phyloP scores from a whole-genome alignment of 2,888 invertebrate species.

The Drosophila sordidula region DNA sequence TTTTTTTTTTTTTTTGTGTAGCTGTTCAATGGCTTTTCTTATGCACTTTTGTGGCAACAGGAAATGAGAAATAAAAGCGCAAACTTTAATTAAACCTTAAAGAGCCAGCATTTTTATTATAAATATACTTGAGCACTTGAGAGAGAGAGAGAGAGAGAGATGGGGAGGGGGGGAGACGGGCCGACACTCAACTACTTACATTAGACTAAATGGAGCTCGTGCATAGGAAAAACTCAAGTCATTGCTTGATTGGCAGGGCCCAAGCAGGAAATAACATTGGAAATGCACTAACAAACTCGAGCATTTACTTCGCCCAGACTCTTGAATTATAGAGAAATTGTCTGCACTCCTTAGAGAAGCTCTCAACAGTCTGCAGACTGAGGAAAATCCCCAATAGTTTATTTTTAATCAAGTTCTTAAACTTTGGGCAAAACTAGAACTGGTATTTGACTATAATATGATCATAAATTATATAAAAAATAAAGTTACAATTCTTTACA shows the following conservation, averaged over 20 bases:
- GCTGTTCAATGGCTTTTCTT: conserved; percentile 14
- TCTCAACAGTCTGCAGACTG: not conserved
- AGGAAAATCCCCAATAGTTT: too few relatives aligned
- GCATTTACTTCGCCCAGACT: conserved; percentile 16
- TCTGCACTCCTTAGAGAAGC: conserved; percentile 6
- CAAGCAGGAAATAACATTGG: conserved; percentile 65
- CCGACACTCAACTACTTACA: conserved; percentile 13
- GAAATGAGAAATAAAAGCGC: conserved; percentile 70
- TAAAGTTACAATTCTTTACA: not conserved
- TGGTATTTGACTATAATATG: not conserved
- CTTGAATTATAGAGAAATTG: conserved; percentile 28
- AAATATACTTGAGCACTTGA: conserved; percentile 22
- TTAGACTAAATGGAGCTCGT: conserved; percentile 46
- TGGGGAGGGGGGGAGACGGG: not conserved
- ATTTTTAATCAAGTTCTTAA: too few relatives aligned
- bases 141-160: too few relatives aligned
- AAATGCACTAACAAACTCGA: conserved; percentile 32
- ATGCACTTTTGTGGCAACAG: conserved; percentile 54
- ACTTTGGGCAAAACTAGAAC: too few relatives aligned
- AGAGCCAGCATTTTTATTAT: conserved; percentile 34
- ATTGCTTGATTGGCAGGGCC: conserved; percentile 66
- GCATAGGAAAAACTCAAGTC: conserved; percentile 60
- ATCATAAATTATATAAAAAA: too few relatives aligned
- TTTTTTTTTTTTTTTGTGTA: conserved; percentile 1
- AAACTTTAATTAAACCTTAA: conserved; percentile 63